Base-by-base conservation (phyloP, 1,140 invertebrate species). In the Elymnias hypermnestra region DNA sequence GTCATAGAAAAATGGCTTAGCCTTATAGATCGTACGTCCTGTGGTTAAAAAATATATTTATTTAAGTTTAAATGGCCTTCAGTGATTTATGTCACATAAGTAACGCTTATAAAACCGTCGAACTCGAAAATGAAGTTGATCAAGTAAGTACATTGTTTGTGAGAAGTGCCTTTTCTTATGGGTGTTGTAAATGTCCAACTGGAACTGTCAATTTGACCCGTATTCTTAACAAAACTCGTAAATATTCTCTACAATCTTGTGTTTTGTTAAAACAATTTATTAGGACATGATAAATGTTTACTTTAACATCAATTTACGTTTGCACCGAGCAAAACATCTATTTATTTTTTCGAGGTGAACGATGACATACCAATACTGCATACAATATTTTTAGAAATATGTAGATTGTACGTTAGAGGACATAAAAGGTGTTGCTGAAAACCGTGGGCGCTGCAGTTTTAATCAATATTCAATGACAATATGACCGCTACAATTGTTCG, bases 41-140 rank as follows among this genome's bases (percentile, higher is more conserved):
- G 75, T 85, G 83, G 75, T 72, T 77, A 81, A 70, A 69, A 78
- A 76, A 57, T 53, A 57, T 76, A 83, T 72, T 66, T 78, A n/a
- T 85, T 83, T 69, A 76, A 78, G 71, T 84, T 85, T 87, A 87
- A 87, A 87, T 87, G 83, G 83, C 83, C 76, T 86, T 83, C 79
- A 86, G 82, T 85, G 83, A 86, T 84, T 73, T 86, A 72, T 85
- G 79, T 79, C 83, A 75, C 67, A 76, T 82, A 84, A 73, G 78
- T 69, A 85, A 86, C 70, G 75, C 76, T 71, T 86, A 69, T 62
- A 85, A 83, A 76, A 63, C 68, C 60, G 72, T 83, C 58, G n/a
- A n/a, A n/a, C n/a, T n/a, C n/a, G 83, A 86, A 84, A 85, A 84
- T 86, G 83, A 84, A 69, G 53, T 65, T 58, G 79, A 84, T 67